phyloP scores from a whole-genome alignment of 2,113 vertebrate genomes.

The Cephalopholis sonnerati region DNA sequence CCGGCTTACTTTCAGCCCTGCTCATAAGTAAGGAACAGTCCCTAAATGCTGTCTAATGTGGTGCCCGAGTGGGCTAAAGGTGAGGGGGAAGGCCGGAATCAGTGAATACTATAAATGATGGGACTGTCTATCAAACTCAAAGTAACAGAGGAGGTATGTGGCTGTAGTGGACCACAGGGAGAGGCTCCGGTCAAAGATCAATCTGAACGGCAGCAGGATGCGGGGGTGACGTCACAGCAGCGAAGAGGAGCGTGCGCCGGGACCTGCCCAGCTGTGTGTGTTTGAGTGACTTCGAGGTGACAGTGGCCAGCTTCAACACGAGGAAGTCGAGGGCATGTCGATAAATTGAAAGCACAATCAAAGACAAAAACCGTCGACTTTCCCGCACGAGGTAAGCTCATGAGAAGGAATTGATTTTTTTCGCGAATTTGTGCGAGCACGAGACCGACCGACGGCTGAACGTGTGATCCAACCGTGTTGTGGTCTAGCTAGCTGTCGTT shows the following conservation, averaged over 20 bases:
- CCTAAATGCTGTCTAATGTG: no score
- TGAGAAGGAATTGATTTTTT: not conserved
- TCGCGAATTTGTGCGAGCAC: not conserved
- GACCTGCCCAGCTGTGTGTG: slow-evolving; percentile 14
- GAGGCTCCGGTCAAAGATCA: not conserved
- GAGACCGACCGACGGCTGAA: not conserved
- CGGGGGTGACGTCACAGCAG: slow-evolving; percentile 34
- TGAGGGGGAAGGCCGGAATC: no score
- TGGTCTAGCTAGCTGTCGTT: slow-evolving; percentile 24
- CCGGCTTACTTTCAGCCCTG: no score
- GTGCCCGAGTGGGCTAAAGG: no score
- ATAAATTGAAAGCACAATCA: not conserved
- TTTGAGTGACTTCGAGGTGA: slow-evolving; percentile 22
- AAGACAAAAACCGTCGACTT: not conserved
- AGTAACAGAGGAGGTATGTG: no score
- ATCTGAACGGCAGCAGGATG: not conserved
- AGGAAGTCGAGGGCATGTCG: slow-evolving; percentile 58
- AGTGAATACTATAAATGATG: no score
- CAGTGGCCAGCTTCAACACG: slow-evolving; percentile 29
- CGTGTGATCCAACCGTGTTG: not conserved
- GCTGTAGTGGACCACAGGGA: no score
- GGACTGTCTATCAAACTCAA: no score
- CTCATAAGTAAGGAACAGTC: no score
- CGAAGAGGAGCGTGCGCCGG: not conserved
- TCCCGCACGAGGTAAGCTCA: slow-evolving; percentile 6